phyloP scores from a whole-genome alignment of 1,140 invertebrate species.

The Helicorthomorpha holstii region DNA sequence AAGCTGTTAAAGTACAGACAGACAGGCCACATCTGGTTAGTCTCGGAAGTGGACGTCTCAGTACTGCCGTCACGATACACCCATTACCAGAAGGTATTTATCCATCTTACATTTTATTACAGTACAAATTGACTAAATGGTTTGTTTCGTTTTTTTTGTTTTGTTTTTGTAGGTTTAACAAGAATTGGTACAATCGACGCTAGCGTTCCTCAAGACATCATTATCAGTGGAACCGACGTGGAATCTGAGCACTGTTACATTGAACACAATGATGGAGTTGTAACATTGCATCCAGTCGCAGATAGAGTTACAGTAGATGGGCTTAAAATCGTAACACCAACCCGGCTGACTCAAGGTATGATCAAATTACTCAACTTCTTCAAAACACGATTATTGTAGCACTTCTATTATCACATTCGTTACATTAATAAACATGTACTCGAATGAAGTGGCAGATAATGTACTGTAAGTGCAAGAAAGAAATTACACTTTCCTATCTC shows the following conservation, averaged over 20 bases:
- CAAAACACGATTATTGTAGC: no score
- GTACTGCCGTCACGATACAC: slow-evolving; percentile 74
- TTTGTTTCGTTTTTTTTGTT: slow-evolving; percentile 1
- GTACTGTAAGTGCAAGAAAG: neutral
- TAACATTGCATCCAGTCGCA: slow-evolving; percentile 56
- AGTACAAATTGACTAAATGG: slow-evolving; percentile 1
- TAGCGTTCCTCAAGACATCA: slow-evolving; percentile 48
- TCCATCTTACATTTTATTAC: slow-evolving; percentile 1
- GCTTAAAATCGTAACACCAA: slow-evolving; percentile 38
- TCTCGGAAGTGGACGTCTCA: slow-evolving; percentile 65
- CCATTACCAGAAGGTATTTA: slow-evolving; percentile 59
- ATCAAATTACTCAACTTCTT: no score
- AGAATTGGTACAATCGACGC: slow-evolving; percentile 40
- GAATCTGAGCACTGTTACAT: slow-evolving; percentile 65
- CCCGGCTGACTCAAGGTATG: slow-evolving; percentile 60
- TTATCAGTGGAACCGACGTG: slow-evolving; percentile 60
- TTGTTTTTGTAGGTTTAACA: slow-evolving; percentile 43
- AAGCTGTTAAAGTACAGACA: slow-evolving; percentile 55
- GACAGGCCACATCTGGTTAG: slow-evolving; percentile 77
- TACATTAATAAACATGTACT: no score
- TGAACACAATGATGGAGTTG: slow-evolving; percentile 57
- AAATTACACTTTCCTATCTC: no score
- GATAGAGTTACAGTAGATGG: slow-evolving; percentile 50
- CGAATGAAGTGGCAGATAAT: no score
- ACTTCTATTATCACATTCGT: no score